A percentile compares a stretch with the other conserved stretches of the same genome.
phyloP scores from a whole-genome alignment of 1,140 invertebrate genomes.

The Anadara kagoshimensis region DNA sequence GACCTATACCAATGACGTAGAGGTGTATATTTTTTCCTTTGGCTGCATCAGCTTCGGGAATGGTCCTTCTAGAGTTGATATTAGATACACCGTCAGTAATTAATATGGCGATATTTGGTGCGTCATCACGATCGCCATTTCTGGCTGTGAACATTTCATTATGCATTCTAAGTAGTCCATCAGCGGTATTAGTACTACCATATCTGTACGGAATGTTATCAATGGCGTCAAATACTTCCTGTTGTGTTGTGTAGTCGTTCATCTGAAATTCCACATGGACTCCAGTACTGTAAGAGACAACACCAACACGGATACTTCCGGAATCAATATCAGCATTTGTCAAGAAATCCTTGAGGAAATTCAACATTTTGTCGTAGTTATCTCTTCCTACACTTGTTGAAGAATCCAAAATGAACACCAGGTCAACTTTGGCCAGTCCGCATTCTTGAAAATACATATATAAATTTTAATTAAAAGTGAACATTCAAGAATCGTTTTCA shows the following conservation, averaged over 20 bases:
- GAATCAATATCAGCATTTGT: conserved; percentile 53
- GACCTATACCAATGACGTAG: conserved; percentile 54
- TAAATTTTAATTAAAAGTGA: too few relatives aligned
- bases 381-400: conserved; percentile 59
- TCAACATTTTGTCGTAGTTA: conserved; percentile 56
- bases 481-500: too few relatives aligned
- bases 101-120: conserved; percentile 50
- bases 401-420: conserved; percentile 63
- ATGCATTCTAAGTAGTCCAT: conserved; percentile 33
- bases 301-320: conserved; percentile 58
- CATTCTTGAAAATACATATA: background rate
- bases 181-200: conserved; percentile 54
- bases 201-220: conserved; percentile 46
- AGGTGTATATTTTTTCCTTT: conserved; percentile 47
- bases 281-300: conserved; percentile 51
- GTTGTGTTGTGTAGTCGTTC: conserved; percentile 30
- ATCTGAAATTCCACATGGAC: conserved; percentile 46
- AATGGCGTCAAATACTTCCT: conserved; percentile 40
- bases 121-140: conserved; percentile 51
- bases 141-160: conserved; percentile 33
- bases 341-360: conserved; percentile 60
- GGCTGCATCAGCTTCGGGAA: conserved; percentile 47
- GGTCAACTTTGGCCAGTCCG: conserved; percentile 50
- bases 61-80: conserved; percentile 49
- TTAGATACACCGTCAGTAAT: conserved; percentile 58